These are phyloP conservation scores for Ceratosolen solmsi DNA, from an alignment of 1,140 invertebrate genomes.

Conservation along the genomic window DNA sequence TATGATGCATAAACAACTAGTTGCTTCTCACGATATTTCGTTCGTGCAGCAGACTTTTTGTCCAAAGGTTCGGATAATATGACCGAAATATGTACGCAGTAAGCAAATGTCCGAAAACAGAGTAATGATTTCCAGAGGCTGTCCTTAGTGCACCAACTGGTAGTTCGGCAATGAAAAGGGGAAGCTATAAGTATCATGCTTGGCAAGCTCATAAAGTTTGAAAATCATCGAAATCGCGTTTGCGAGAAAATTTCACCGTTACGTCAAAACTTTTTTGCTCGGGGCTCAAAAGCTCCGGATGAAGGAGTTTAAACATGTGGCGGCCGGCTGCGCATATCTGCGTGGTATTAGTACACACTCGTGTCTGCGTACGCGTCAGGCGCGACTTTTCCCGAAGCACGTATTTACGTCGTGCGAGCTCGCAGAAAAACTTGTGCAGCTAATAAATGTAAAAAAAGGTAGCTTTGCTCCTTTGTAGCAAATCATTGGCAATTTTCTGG, in stretches of 20 bases:
- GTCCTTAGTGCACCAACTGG: too few species aligned
- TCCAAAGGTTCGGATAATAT: too few species aligned
- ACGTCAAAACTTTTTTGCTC: not conserved
- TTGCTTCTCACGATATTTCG: too few species aligned
- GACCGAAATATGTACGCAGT: too few species aligned
- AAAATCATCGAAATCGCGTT: slow-evolving; percentile 6
- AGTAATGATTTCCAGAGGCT: too few species aligned
- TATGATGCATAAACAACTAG: too few species aligned
- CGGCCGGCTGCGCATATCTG: not conserved
- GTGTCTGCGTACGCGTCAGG: too few species aligned
- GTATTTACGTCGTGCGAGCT: not conserved
- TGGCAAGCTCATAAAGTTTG: not conserved
- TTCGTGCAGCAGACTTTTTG: too few species aligned
- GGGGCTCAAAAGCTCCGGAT: not conserved
- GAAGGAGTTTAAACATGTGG: slow-evolving; percentile 7
- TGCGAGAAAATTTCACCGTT: slow-evolving; percentile 2
- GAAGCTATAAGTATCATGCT: not conserved
- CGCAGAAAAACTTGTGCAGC: not conserved
- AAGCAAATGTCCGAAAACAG: too few species aligned
- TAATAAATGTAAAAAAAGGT: not conserved
- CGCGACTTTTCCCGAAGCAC: slow-evolving; percentile 13
- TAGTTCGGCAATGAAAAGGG: too few species aligned
- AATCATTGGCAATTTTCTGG: not conserved
- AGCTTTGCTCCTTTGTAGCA: not conserved
- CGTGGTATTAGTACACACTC: too few species aligned